Evolutionary conservation across 2,113 vertebrate species (phyloP).

Genomic region (Larimichthys crocea): DNA sequence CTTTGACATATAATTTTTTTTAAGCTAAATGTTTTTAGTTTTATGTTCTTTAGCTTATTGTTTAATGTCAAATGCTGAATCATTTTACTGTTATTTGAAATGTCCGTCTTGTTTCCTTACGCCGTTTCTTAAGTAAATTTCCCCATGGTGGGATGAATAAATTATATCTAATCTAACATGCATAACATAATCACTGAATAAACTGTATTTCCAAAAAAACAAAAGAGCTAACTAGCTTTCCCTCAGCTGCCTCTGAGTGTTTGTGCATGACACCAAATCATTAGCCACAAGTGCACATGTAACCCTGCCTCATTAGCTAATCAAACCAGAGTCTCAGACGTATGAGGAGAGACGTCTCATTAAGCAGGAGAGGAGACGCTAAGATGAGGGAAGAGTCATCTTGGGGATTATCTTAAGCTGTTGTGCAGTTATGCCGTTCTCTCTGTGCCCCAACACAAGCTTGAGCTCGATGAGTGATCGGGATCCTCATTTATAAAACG

Average conservation of each 20-base stretch:
- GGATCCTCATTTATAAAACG: slow-evolving; percentile 26
- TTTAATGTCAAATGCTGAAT: not conserved
- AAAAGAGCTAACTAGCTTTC: slow-evolving; percentile 18
- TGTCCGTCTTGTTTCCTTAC: not conserved
- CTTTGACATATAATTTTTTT: not conserved
- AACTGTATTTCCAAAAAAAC: slow-evolving; percentile 3
- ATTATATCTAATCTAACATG: not conserved
- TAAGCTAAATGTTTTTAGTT: not conserved
- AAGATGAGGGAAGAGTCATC: slow-evolving; percentile 59
- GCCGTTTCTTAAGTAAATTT: not conserved
- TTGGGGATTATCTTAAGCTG: slow-evolving; percentile 49
- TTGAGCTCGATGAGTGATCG: slow-evolving; percentile 20
- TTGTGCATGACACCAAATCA: slow-evolving; percentile 45
- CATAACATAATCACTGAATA: slow-evolving; percentile 18
- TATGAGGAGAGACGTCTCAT: slow-evolving; percentile 55
- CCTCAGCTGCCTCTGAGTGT: slow-evolving; percentile 33
- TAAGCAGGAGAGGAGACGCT: slow-evolving; percentile 47
- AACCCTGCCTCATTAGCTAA: slow-evolving; percentile 66
- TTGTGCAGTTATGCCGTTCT: slow-evolving; percentile 41
- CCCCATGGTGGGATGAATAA: too few relatives aligned
- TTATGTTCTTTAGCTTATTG: not conserved
- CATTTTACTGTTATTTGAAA: not conserved
- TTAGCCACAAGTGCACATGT: slow-evolving; percentile 63
- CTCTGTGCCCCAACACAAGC: slow-evolving; percentile 37
- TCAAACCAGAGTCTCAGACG: slow-evolving; percentile 64